These are phyloP conservation scores for Apostichopus parvimensis DNA, from an alignment of 35 echinoderm and acorn worm genomes.

Conservation along the genomic window DNA sequence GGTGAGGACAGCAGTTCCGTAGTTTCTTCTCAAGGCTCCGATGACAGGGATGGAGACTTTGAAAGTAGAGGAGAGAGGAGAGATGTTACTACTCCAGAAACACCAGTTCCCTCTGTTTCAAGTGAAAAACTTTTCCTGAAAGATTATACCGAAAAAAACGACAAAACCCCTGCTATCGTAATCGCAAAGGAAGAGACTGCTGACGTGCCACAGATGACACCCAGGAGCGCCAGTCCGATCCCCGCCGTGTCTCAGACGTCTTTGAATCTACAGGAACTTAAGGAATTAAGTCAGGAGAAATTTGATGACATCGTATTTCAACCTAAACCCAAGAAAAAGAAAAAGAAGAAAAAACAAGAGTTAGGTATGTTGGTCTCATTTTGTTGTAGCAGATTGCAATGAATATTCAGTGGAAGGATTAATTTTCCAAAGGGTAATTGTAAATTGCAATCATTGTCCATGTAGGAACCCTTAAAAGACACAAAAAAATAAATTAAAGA, in stretches of 20 bases:
- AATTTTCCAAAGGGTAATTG: too few species aligned
- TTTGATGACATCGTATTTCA: constrained; percentile 88
- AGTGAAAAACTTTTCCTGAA: background rate
- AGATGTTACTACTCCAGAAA: background rate
- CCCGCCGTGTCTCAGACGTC: background rate
- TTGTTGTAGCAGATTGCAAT: too few species aligned
- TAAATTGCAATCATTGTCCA: too few species aligned
- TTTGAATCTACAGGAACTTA: constrained; percentile 47
- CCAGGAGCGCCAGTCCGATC: constrained; percentile 4
- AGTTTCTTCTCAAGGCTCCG: constrained; percentile 23
- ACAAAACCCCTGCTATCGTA: background rate
- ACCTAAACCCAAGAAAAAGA: constrained; percentile 79
- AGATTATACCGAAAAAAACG: background rate
- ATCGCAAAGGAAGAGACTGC: background rate
- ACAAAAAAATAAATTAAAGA: too few species aligned
- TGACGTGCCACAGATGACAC: background rate
- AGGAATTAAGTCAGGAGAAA: constrained; percentile 60
- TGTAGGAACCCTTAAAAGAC: too few species aligned
- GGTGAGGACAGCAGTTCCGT: constrained; percentile 33
- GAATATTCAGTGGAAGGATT: too few species aligned
- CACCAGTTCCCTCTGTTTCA: background rate
- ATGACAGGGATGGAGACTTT: background rate
- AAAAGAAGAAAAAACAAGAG: constrained; percentile 71
- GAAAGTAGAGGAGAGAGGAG: background rate
- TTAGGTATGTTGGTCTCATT: background rate